phyloP scores from a whole-genome alignment of 2,888 invertebrate genomes.

The Celastrina argiolus region DNA sequence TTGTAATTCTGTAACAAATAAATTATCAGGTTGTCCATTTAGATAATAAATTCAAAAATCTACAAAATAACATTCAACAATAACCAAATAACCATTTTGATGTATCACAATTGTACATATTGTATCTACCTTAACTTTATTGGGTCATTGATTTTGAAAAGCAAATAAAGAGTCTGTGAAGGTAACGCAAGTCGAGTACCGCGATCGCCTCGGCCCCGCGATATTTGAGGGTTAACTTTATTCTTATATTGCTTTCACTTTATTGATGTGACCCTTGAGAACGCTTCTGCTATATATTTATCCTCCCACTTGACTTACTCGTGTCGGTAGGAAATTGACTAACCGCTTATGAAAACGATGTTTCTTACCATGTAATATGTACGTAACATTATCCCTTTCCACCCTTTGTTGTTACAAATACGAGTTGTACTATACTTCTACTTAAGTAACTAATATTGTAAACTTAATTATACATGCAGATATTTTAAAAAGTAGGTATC shows the following conservation, averaged over 20 bases:
- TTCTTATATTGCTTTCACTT: conserved; percentile 8
- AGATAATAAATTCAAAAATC: too few relatives aligned
- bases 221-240: not conserved
- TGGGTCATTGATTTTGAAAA: conserved; percentile 8
- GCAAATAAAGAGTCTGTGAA: not conserved
- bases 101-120: not conserved
- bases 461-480: too few relatives aligned
- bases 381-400: not conserved
- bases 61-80: too few relatives aligned
- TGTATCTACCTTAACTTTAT: not conserved
- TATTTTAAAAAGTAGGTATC: too few relatives aligned
- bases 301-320: not conserved
- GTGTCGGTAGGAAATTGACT: conserved; percentile 3
- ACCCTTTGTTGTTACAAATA: not conserved
- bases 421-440: not conserved
- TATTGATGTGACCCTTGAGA: conserved; percentile 1
- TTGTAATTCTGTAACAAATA: too few relatives aligned
- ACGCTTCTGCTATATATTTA: not conserved
- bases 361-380: not conserved
- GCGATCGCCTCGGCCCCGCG: not conserved
- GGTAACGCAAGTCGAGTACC: not conserved
- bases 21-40: too few relatives aligned
- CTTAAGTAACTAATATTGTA: too few relatives aligned
- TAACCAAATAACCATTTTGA: not conserved
- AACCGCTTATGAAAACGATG: not conserved